Evolutionary conservation across 2,888 invertebrate genomes (phyloP).

Genomic region (Habroteleia sp.): DNA sequence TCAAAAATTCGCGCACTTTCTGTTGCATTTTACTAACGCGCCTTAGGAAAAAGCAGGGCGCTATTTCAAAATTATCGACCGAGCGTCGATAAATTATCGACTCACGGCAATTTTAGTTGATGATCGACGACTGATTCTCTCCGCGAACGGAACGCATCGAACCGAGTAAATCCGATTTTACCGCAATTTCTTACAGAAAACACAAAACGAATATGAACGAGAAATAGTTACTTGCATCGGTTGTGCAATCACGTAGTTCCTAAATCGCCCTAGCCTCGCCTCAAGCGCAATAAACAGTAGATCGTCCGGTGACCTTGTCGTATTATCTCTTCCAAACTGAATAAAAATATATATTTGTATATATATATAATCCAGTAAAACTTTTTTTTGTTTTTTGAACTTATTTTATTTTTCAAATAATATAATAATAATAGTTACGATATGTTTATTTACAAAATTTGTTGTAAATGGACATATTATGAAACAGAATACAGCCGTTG

Average conservation of each 20-base stretch:
- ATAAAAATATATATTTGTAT: too few species aligned
- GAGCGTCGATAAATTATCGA: slow-evolving; percentile 59
- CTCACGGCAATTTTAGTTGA: slow-evolving; percentile 25
- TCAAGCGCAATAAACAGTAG: slow-evolving; percentile 73
- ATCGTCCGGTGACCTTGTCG: slow-evolving; percentile 53
- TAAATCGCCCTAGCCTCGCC: slow-evolving; percentile 81
- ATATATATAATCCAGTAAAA: too few species aligned
- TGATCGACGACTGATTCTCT: slow-evolving; percentile 41
- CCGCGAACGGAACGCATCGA: slow-evolving; percentile 37
- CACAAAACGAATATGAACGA: slow-evolving; percentile 62
- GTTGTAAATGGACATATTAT: too few species aligned
- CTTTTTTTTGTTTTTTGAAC: too few species aligned
- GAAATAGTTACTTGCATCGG: slow-evolving; percentile 81
- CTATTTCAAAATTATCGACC: slow-evolving; percentile 11
- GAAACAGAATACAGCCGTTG: too few species aligned
- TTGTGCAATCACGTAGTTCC: slow-evolving; percentile 81
- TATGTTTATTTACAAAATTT: too few species aligned
- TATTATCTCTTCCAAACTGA: too few species aligned
- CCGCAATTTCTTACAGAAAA: slow-evolving; percentile 65
- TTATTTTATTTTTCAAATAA: too few species aligned
- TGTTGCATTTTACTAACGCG: background rate
- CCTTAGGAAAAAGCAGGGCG: slow-evolving; percentile 15
- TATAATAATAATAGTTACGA: too few species aligned
- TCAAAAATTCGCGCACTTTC: slow-evolving; percentile 9
- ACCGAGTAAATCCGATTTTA: slow-evolving; percentile 44